phyloP scores from a whole-genome alignment of 2,113 vertebrate species.

The Onychostoma macrolepis region DNA sequence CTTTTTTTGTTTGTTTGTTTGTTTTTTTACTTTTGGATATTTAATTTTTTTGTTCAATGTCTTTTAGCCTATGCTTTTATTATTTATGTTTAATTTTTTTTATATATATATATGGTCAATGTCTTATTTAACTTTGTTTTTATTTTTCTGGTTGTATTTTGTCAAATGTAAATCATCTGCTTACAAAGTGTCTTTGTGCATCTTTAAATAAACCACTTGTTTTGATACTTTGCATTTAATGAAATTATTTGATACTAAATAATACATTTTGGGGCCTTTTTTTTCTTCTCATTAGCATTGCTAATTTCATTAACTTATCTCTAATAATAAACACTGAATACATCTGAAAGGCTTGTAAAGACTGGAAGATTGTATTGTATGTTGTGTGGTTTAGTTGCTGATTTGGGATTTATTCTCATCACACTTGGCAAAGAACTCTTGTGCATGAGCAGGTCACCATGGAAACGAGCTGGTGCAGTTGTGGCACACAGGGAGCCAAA shows the following conservation, averaged over 20 bases:
- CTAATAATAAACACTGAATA: not conserved
- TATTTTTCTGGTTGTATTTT: not conserved
- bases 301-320: not conserved
- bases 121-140: too few species aligned
- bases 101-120: too few species aligned
- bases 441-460: conserved; percentile 2
- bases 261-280: not conserved
- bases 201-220: not conserved
- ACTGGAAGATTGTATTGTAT: too few species aligned
- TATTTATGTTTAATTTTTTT: too few species aligned
- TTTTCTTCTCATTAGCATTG: not conserved
- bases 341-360: not conserved
- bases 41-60: not conserved
- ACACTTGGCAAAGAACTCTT: conserved; percentile 15
- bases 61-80: not conserved
- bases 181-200: not conserved
- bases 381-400: not conserved
- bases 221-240: not conserved
- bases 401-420: conserved; percentile 12
- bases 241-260: not conserved
- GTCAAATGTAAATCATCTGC: not conserved
- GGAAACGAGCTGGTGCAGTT: conserved; percentile 4
- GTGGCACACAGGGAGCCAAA: not conserved
- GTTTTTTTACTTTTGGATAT: too few species aligned
- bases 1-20: too few species aligned